Evolutionary conservation across 2,888 invertebrate species (phyloP), one percentile per base, ranked within the genome.

Genomic region (Rhabditoides inermis): DNA sequence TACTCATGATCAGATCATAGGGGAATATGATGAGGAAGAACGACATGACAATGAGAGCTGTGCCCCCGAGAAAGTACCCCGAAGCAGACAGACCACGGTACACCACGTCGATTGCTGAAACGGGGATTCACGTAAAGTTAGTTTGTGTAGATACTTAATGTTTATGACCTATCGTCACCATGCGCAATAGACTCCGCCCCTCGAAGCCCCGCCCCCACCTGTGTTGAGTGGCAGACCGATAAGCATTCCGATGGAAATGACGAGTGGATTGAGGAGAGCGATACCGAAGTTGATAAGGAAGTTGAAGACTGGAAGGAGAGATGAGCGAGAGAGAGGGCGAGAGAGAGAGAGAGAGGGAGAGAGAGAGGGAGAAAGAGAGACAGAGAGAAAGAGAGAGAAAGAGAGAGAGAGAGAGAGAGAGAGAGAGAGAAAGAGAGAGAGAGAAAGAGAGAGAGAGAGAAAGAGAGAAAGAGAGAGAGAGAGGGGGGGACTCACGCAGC

Each of bases 151-250:
- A 44, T 3, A 44, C 15, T 44, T 44, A 27, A 27, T 44, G 18
- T 44, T 27, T 44, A 27, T 42, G 23, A 22, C 12, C 20, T 6
- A 7, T 44, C 27, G 25, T 44, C 3, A 44, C 20, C 22, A 48
- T 15, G 37, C 15, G 6, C 4, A 42, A 25, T 15, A 42, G 25
- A 42, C 20, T 20, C 23, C 15, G 6, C 4, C 26, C 12, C 2
- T 32, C n/a, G 7, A 15, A 23, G 12, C 37, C 12, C 3, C 30
- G 35, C 39, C 76, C 78, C 81, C 82, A 91, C 91, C 89, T 79
- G 90, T 90, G 57, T 90, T 91, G 52, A 90, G 86, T 48, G 91
- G 91, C 66, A 92, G 89, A 55, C 91, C 88, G 49, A 90, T 87
- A 68, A 92, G 88, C 70, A 92, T 84, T 66, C 91, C 90, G 69